Evolutionary conservation across 2,797 vertebrate genomes (phyloP).

Genomic region (Tamandua tetradactyla): DNA sequence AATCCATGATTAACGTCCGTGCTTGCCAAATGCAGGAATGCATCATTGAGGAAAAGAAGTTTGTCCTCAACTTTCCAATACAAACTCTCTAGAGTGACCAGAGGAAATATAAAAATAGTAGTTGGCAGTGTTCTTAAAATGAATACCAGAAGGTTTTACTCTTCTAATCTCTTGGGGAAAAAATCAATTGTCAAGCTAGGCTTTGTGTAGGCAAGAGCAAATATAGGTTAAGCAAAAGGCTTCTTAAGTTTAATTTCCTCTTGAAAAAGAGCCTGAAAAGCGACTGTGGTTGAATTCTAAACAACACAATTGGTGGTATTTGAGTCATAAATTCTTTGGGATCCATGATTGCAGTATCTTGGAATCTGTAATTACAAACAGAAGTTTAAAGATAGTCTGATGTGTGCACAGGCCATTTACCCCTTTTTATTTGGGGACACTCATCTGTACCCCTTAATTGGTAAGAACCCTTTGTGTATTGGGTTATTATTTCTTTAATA

Average conservation of each 20-base stretch:
- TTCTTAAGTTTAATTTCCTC: slow-evolving; percentile 19
- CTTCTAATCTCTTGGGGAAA: background rate
- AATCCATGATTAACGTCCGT: background rate
- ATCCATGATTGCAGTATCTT: background rate
- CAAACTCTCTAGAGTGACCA: slow-evolving; percentile 10
- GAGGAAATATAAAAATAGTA: slow-evolving; percentile 30
- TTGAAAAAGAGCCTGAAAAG: background rate
- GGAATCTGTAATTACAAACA: background rate
- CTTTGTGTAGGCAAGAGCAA: background rate
- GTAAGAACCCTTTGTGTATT: background rate
- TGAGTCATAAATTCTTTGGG: background rate
- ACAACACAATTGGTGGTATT: background rate
- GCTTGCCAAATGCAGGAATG: slow-evolving; percentile 3
- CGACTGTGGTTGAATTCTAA: background rate
- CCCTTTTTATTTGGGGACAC: background rate
- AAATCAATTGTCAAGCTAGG: background rate
- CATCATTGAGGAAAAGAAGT: background rate
- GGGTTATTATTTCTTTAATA: background rate
- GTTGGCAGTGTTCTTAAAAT: slow-evolving; percentile 5
- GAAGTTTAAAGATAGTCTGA: background rate
- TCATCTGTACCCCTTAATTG: background rate
- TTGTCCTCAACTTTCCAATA: slow-evolving; percentile 24
- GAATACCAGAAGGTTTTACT: background rate
- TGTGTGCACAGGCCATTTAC: background rate
- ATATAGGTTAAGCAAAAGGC: background rate